Conservation (phyloP, 1,140 invertebrate genomes). For the Pogonomyrmex barbatus region DNA sequence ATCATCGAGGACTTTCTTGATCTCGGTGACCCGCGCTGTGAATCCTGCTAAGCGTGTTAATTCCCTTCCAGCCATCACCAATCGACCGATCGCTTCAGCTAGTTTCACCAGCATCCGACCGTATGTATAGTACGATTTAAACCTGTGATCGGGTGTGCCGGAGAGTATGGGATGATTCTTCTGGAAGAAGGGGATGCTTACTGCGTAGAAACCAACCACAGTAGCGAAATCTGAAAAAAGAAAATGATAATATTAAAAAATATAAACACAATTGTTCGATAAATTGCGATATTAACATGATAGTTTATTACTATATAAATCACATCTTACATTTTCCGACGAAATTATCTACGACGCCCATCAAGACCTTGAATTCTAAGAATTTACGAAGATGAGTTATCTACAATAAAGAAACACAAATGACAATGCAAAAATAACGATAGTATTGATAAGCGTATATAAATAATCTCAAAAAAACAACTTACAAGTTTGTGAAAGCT, state of each 20-base stretch:
- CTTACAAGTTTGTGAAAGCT: constrained; percentile 96
- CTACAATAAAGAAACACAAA: constrained; percentile 82
- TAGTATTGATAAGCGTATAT: not conserved
- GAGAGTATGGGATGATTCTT: constrained; percentile 89
- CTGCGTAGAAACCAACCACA: constrained; percentile 97
- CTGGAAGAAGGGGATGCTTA: constrained; percentile 97
- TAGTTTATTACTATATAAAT: constrained; percentile 1
- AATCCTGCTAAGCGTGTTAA: constrained; percentile 97
- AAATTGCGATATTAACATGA: not conserved
- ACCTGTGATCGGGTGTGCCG: constrained; percentile 84
- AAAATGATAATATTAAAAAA: constrained; percentile 56
- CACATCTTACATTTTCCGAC: constrained; percentile 95
- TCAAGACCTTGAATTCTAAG: constrained; percentile 95
- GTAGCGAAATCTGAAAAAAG: constrained; percentile 94
- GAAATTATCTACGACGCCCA: constrained; percentile 98
- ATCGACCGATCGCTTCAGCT: constrained; percentile 97
- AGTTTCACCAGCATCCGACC: constrained; percentile 98
- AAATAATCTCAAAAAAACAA: constrained; percentile 3
- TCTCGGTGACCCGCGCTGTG: constrained; percentile 95
- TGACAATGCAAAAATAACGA: not conserved
- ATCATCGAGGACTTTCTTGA: constrained; percentile 95
- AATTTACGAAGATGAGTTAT: constrained; percentile 94
- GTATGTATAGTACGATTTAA: constrained; percentile 96
- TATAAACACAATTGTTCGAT: not conserved
- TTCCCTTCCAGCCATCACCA: constrained; percentile 97